These are phyloP conservation scores for Emberiza fucata DNA, from an alignment of 2,113 vertebrate species.

Conservation along the genomic window DNA sequence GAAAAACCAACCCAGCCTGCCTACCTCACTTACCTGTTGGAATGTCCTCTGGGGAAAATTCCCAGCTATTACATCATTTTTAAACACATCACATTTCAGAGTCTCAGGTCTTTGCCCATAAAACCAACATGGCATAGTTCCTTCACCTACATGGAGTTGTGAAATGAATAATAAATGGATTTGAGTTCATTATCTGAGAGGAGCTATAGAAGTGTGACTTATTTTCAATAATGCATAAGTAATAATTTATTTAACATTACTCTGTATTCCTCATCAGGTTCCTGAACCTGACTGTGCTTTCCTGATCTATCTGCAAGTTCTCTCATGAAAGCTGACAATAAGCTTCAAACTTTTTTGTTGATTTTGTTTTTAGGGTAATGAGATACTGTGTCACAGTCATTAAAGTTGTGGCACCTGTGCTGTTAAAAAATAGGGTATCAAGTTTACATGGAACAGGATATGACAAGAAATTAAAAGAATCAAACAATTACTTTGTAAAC, in stretches of 20 bases:
- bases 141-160: neutral
- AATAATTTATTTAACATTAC: slow-evolving; percentile 59
- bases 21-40: neutral
- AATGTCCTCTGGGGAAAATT: neutral
- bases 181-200: slow-evolving; percentile 32
- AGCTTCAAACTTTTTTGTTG: neutral
- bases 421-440: neutral
- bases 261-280: slow-evolving; percentile 10
- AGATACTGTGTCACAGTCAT: neutral
- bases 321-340: neutral
- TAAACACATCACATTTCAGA: neutral
- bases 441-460: neutral
- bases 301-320: neutral
- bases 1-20: neutral
- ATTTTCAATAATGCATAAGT: slow-evolving; percentile 58
- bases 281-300: neutral
- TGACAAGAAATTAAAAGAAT: neutral
- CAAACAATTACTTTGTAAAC: neutral
- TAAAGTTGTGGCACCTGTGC: neutral
- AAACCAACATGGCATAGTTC: neutral
- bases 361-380: neutral
- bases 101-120: neutral
- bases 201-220: slow-evolving; percentile 35
- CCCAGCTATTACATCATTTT: neutral
- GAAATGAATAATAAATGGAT: slow-evolving; percentile 50